Evolutionary conservation across 2,888 invertebrate species (phyloP), one percentile per base, ranked within the genome.

Genomic region (Ophion ellenae): DNA sequence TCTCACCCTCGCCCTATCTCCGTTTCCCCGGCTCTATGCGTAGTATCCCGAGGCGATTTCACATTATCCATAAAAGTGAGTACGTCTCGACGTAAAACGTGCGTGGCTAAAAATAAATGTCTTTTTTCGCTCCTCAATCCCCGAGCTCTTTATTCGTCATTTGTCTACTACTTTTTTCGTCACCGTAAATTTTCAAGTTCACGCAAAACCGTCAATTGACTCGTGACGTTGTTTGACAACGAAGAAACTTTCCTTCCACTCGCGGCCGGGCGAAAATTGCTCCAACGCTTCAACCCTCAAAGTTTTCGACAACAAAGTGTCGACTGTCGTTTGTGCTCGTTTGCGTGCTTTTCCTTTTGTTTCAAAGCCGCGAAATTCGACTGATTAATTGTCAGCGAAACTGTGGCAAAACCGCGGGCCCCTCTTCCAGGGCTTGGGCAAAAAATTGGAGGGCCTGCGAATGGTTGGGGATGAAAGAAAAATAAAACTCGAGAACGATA

Each of bases 1-100:
- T 70, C 32, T 45, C 63, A 63, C 75, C 70, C 11, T 59, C 63
- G 24, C 53, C 76, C 45, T 64, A 75, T 76, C 61, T 45, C 9
- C 40, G 40, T 40, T 40, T 40, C 40, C 40, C 40, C 40, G 7
- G 40, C 40, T 9, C 7, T 40, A 9, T 66, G 66, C 66, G 67
- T 40, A 80, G 76, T 77, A 84, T 66, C 71, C 64, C 71, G 59
- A 59, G 66, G 84, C 84, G 66, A 84, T 80, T 84, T 71, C 59
- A 59, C 70, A 45, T 45, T 80, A 53, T 32, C 61, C 14, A 74
- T 74, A 40, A 61, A 24, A 61, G 11, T 74, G 7, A 28, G 59
- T 5, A 6, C 20, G 45, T 45, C 69, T 2, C 14, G 24, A 45
- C 24, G 24, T 14, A 24, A 45, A 20, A 1, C 40, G 45, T 45